phyloP scores from a whole-genome alignment of 1,140 invertebrate species.

The Pantala flavescens region DNA sequence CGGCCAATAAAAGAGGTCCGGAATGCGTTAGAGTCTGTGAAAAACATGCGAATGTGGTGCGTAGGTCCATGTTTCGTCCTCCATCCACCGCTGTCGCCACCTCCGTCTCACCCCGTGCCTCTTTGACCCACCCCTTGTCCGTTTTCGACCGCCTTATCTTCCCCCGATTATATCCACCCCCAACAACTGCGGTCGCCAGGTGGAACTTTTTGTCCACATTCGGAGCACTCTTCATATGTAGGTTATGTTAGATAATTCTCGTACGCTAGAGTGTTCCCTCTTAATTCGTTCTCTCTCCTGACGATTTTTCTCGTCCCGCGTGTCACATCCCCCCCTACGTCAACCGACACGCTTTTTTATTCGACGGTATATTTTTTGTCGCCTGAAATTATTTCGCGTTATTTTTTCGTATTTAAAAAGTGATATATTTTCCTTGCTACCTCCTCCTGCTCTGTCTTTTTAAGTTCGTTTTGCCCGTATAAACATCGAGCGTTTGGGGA shows the following conservation, averaged over 20 bases:
- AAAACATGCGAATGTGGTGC: neutral
- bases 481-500: no score
- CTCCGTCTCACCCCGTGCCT: neutral
- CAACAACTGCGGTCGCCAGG: neutral
- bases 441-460: no score
- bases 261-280: neutral
- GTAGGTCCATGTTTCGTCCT: neutral
- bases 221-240: neutral
- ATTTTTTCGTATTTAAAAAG: no score
- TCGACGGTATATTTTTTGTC: no score
- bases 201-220: neutral
- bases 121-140: neutral
- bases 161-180: neutral
- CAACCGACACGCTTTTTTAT: no score
- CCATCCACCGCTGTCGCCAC: neutral
- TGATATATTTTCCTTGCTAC: no score
- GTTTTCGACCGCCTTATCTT: neutral
- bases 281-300: neutral
- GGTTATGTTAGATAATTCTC: neutral
- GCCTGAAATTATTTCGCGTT: no score
- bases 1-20: neutral
- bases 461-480: no score
- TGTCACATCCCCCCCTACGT: neutral
- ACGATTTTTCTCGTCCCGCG: neutral
- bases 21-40: neutral